phyloP scores from a whole-genome alignment of 2,113 vertebrate genomes.

The Corynorhinus townsendii region DNA sequence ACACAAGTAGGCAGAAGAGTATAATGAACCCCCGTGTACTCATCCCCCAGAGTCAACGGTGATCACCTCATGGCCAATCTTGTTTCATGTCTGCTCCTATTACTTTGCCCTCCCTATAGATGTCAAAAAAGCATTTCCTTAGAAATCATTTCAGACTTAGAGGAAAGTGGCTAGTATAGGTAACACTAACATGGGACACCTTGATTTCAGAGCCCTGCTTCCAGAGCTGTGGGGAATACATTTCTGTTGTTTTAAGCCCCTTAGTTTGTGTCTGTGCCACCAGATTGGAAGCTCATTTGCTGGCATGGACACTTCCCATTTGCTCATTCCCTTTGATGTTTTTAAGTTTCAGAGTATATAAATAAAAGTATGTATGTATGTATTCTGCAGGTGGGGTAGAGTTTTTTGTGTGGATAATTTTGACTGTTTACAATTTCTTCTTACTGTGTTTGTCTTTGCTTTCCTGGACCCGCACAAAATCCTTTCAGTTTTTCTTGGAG shows the following conservation, averaged over 20 bases:
- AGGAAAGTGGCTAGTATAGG: not conserved
- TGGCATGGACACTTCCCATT: not conserved
- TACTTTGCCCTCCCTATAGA: not conserved
- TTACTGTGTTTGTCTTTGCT: not conserved
- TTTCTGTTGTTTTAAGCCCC: not conserved
- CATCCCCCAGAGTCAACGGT: not conserved
- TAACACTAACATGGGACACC: not conserved
- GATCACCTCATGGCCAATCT: not conserved
- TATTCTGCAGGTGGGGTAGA: not conserved
- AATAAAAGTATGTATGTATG: not conserved
- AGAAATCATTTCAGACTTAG: not conserved
- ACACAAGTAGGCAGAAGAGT: not conserved
- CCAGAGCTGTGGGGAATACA: not conserved
- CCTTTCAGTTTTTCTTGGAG: not conserved
- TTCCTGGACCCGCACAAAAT: not conserved
- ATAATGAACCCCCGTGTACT: not conserved
- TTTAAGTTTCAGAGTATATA: not conserved
- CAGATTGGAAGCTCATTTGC: not conserved
- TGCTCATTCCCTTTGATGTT: not conserved
- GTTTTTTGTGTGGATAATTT: not conserved
- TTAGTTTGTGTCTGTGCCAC: not conserved
- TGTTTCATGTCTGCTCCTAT: not conserved
- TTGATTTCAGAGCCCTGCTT: not conserved
- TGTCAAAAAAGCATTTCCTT: not conserved
- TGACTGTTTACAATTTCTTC: not conserved